Conservation (phyloP, 2,113 vertebrate species). For the Cygnus atratus region DNA sequence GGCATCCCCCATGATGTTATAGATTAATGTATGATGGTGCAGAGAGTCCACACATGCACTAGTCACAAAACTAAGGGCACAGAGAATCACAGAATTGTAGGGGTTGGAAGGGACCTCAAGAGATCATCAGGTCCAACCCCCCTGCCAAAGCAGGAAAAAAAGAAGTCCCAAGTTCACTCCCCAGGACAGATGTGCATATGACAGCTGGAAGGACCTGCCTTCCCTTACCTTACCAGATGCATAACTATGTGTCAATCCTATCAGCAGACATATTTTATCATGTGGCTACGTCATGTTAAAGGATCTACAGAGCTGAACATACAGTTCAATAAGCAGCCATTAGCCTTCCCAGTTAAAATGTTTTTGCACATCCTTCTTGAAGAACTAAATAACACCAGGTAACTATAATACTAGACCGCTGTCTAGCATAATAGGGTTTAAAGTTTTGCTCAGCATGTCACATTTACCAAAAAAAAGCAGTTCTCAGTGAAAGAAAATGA, state of each 20-base stretch:
- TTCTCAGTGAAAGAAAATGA: not conserved
- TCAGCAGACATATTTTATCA: fast-evolving
- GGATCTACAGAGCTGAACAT: not conserved
- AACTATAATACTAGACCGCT: not conserved
- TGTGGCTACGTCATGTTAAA: fast-evolving
- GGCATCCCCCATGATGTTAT: fast-evolving
- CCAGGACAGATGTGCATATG: fast-evolving
- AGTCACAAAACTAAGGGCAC: not conserved
- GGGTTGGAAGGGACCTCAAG: too few species aligned
- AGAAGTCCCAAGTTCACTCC: not conserved
- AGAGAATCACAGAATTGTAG: too few species aligned
- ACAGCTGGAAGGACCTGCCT: not conserved
- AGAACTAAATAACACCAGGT: not conserved
- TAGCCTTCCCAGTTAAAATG: not conserved
- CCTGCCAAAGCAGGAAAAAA: too few species aligned
- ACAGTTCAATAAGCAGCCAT: not conserved
- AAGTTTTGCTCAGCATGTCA: not conserved
- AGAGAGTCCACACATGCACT: fast-evolving
- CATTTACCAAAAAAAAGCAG: not conserved
- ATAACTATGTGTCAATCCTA: fast-evolving
- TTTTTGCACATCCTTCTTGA: not conserved
- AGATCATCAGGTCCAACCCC: too few species aligned
- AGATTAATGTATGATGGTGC: too few species aligned
- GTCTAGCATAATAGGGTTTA: not conserved
- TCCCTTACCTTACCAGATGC: fast-evolving